phyloP scores from a whole-genome alignment of 2,797 vertebrate species.

The Falco novaeseelandiae region DNA sequence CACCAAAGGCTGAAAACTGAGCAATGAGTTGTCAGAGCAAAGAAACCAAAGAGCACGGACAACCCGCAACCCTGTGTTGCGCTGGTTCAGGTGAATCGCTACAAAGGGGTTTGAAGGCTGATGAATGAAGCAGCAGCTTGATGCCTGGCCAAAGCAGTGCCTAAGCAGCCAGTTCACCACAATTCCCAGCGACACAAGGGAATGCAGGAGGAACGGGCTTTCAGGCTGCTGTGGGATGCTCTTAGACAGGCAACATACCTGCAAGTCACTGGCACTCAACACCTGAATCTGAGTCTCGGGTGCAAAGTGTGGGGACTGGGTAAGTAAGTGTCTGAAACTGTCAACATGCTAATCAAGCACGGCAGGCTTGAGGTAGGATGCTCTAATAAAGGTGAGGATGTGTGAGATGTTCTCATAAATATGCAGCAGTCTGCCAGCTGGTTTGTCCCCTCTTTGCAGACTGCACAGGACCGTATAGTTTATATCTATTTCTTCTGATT shows the following conservation, averaged over 20 bases:
- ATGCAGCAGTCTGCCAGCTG: neutral
- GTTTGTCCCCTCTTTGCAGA: neutral
- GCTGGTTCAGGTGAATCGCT: rapidly evolving
- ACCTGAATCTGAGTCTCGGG: neutral
- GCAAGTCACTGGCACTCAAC: neutral
- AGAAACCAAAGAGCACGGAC: rapidly evolving
- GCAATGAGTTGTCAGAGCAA: no score
- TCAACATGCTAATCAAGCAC: neutral
- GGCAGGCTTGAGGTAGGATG: neutral
- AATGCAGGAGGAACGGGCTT: neutral
- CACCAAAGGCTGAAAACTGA: neutral
- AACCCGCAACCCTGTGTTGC: neutral
- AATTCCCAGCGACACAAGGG: neutral
- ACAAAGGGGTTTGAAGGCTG: neutral
- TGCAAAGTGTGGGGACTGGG: neutral
- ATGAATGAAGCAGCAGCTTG: neutral
- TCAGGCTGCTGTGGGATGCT: neutral
- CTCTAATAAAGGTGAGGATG: neutral
- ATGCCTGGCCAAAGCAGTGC: neutral
- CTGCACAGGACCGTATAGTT: neutral
- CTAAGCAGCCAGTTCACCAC: neutral
- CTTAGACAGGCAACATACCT: neutral
- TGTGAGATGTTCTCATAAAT: neutral
- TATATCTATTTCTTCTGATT: neutral
- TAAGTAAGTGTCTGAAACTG: neutral